Base-by-base conservation (phyloP, 1,140 invertebrate species). In the Drosophila bipectinata region DNA sequence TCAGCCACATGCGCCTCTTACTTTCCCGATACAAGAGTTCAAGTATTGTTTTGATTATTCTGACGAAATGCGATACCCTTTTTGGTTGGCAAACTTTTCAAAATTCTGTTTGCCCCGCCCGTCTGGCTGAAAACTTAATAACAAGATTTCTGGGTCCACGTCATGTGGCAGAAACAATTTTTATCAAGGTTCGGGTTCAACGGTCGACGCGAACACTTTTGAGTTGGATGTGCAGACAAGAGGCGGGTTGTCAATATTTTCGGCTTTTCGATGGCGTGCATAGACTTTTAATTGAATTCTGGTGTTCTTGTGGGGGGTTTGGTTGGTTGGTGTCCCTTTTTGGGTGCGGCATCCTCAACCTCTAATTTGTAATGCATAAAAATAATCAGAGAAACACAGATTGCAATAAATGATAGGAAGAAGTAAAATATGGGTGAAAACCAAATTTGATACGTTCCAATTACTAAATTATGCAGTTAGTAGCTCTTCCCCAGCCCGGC, bases 401-500 rank as follows among this genome's bases (percentile, higher is more conserved):
- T 69, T 57, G 64, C 67, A 71, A 57, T 49, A 57, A 69, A 49
- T 41, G 67, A 71, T 71, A 49, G 57, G 32, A 52, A 32, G 49
- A 37, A 26, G 60, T 56, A 66, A 52, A 75, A 59, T 66, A 34
- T 59, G 56, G 78, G 75, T 68, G 78, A 85, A 87, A 81, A 85
- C 72, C 75, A 85, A 72, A 89, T 90, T 89, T 85, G 87, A 79
- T 89, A 90, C 85, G 85, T 89, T 89, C 85, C 85, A 89, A 89
- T 89, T 89, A 79, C 73, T 71, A 64, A 82, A 79, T 81, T 80
- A 89, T 89, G 66, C 81, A 88, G 72, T 83, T 82, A 68, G 69
- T 47, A 68, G 61, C 48, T 52, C 53, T 48, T 49, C 32, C 49
- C 58, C 64, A 28, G 56, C 41, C 28, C 39, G 28, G 52, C 66